Base-by-base conservation (phyloP, 2,797 vertebrate species). In the Poeciliopsis turneri region DNA sequence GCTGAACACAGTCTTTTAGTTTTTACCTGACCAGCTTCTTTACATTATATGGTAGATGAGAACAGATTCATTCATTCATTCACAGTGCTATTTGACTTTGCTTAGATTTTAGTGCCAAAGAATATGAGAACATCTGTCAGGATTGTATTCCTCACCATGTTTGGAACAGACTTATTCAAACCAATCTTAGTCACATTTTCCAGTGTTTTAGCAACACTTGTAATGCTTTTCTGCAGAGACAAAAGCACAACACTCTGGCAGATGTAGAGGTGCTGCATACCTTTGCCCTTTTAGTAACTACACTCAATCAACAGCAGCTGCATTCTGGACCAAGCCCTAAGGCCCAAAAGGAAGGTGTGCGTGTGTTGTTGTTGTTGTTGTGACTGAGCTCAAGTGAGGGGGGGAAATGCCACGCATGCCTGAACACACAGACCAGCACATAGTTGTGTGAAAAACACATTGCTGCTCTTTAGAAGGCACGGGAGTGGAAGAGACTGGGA, bases 381-480 rank as follows among this genome's bases (percentile, higher is more conserved):
- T 90, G 92, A 90, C 84, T 93, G 80, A 94, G 91, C 78, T 88
- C 85, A 92, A 90, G 93, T 92, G 90, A 92, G 92, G 91, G 95
- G 93, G 92, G 94, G 95, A 96, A 96, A 95, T 96, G 92, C 95
- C 94, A 89, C 87, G 90, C 95, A 74, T 96, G 94, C 95, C 93
- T 87, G 92, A 95, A 93, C 94, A 94, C 93, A 94, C 91, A 93
- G 92, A 92, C 90, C 90, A 92, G 91, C 90, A 92, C 93, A 93
- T 94, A 94, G 94, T 92, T 95, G 92, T 90, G 90, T 92, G 92
- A 93, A 95, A 93, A 94, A 92, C 90, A 94, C 93, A 87, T 90
- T 84, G 91, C 92, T 91, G 92, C 87, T 92, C 91, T 92, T 92
- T 93, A 91, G 90, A 92, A 90, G 88, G 91, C 92, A 95, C 64